These are phyloP conservation scores for Eueides isabella DNA, from an alignment of 1,140 invertebrate genomes.

Conservation along the genomic window DNA sequence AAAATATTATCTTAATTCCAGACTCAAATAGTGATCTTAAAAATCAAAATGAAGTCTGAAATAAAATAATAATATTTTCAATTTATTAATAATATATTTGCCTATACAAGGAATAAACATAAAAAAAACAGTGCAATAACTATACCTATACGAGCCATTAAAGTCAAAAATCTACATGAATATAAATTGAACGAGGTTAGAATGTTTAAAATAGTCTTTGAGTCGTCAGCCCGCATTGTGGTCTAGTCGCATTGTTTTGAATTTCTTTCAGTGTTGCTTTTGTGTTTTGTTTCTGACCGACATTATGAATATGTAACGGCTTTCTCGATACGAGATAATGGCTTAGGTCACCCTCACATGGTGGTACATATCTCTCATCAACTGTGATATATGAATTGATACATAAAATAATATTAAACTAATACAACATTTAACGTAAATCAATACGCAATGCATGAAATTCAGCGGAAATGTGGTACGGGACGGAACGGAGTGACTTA, in stretches of 20 bases:
- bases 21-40: too few species aligned
- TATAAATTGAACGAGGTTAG: conserved; percentile 22
- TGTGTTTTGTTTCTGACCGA: conserved; percentile 46
- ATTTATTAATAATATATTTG: too few species aligned
- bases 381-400: background rate
- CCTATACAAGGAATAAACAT: too few species aligned
- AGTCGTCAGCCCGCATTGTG: conserved; percentile 37
- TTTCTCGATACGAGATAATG: conserved; percentile 49
- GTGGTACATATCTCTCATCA: background rate
- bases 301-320: conserved; percentile 64
- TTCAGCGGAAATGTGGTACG: too few species aligned
- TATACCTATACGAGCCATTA: background rate
- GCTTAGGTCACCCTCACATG: background rate
- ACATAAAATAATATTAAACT: background rate
- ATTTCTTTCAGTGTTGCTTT: conserved; percentile 60
- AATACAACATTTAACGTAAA: too few species aligned
- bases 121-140: too few species aligned
- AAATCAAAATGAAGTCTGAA: too few species aligned
- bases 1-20: too few species aligned
- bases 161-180: background rate
- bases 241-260: conserved; percentile 55
- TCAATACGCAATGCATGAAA: too few species aligned
- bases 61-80: too few species aligned
- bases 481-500: too few species aligned
- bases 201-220: conserved; percentile 20